Conservation (phyloP, 2,888 invertebrate species). For the Kryphioiulus occultus region DNA sequence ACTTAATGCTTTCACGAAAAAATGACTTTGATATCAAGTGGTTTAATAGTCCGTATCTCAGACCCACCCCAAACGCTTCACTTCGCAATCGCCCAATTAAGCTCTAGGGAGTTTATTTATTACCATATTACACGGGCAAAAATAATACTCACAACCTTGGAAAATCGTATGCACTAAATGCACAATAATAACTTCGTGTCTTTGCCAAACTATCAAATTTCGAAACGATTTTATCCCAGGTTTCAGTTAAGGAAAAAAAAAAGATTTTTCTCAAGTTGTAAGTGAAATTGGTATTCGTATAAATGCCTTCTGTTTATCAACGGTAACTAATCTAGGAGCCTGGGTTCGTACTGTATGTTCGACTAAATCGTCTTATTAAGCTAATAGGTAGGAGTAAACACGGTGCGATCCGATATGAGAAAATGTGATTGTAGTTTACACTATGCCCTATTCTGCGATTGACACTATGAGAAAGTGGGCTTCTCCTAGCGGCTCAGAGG, state of each 20-base stretch:
- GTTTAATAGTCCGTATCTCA: slow-evolving; percentile 19
- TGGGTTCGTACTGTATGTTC: no score
- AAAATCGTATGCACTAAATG: slow-evolving; percentile 42
- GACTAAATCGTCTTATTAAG: no score
- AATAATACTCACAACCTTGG: slow-evolving; percentile 43
- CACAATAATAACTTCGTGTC: slow-evolving; percentile 47
- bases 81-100: neutral
- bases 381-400: no score
- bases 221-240: neutral
- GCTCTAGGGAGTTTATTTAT: neutral
- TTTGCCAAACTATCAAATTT: slow-evolving; percentile 38
- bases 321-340: no score
- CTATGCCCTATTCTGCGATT: no score
- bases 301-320: no score
- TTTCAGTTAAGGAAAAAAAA: neutral
- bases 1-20: neutral
- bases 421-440: no score
- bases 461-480: no score
- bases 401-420: neutral
- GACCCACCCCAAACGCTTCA: slow-evolving; percentile 8
- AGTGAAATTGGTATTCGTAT: neutral
- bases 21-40: slow-evolving; percentile 25
- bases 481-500: no score
- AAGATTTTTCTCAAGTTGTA: neutral
- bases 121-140: slow-evolving; percentile 2